Percentiles rank a stretch among this genome's conserved stretches.
Evolutionary conservation across 2,113 vertebrate species (phyloP).

Genomic region (Embiotoca jacksoni): DNA sequence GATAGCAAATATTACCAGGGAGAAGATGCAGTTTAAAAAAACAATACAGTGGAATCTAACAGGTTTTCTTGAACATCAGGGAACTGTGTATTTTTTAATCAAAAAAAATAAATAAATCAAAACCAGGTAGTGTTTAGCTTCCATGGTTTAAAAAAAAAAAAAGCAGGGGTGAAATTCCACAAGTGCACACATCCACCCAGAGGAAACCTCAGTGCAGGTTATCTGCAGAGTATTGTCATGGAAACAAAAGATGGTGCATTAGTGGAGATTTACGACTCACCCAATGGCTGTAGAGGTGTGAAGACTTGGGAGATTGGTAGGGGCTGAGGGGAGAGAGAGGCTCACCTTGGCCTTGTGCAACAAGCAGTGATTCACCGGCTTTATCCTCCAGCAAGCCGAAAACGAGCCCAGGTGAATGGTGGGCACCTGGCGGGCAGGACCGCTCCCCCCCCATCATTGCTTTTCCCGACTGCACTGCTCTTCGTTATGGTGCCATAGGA

Average conservation of each 20-base stretch:
- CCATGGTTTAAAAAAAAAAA: constrained; percentile 15
- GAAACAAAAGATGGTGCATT: constrained; percentile 77
- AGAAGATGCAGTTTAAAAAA: not conserved
- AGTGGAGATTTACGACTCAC: constrained; percentile 62
- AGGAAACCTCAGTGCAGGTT: constrained; percentile 64
- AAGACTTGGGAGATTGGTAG: constrained; percentile 31
- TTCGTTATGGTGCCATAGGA: constrained; percentile 63
- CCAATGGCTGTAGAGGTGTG: constrained; percentile 47
- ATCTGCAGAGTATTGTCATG: constrained; percentile 81
- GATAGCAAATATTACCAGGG: not conserved
- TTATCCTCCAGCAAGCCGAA: constrained; percentile 15
- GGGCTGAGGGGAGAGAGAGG: not conserved
- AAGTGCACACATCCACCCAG: constrained; percentile 47
- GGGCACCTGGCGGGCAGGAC: constrained; percentile 25
- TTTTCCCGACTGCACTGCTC: constrained; percentile 54
- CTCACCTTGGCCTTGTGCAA: constrained; percentile 47
- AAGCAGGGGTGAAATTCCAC: constrained; percentile 42
- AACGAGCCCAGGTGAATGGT: constrained; percentile 43
- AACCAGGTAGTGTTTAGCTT: not conserved
- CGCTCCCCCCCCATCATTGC: constrained; percentile 40
- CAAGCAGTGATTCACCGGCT: constrained; percentile 47
- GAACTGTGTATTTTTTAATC: not conserved
- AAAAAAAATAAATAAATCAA: not conserved
- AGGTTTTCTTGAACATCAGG: not conserved
- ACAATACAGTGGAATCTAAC: not conserved